phyloP scores from a whole-genome alignment of 2,888 invertebrate species.

The Morpho deidamia region DNA sequence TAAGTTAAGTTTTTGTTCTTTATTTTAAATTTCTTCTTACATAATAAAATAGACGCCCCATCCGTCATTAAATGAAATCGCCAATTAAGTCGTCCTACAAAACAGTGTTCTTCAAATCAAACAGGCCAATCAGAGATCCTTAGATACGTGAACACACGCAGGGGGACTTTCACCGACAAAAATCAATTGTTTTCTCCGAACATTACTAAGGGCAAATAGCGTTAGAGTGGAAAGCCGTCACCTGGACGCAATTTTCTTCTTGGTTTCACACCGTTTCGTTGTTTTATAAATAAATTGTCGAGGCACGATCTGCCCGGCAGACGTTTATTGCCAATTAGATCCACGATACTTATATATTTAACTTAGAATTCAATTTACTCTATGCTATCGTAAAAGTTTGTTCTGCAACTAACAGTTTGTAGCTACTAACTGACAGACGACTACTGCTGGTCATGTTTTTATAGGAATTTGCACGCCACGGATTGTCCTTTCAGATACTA shows the following conservation, averaged over 20 bases:
- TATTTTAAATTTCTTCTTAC: neutral
- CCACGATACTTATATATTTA: neutral
- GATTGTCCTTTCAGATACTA: too few relatives aligned
- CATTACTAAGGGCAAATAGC: slow-evolving; percentile 27
- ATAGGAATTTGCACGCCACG: too few relatives aligned
- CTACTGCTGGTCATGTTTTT: too few relatives aligned
- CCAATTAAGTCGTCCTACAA: neutral
- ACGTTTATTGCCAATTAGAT: slow-evolving; percentile 8
- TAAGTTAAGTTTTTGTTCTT: too few relatives aligned
- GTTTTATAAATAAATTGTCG: slow-evolving; percentile 47
- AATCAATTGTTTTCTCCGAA: slow-evolving; percentile 49
- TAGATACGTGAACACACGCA: slow-evolving; percentile 18
- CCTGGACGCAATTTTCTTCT: slow-evolving; percentile 33
- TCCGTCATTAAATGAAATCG: neutral
- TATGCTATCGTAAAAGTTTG: too few relatives aligned
- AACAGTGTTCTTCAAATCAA: slow-evolving; percentile 7
- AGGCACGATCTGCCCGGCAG: slow-evolving; percentile 27
- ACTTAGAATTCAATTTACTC: too few relatives aligned
- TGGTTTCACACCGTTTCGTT: slow-evolving; percentile 54
- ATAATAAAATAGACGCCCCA: neutral
- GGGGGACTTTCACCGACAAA: slow-evolving; percentile 44
- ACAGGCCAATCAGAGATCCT: slow-evolving; percentile 12
- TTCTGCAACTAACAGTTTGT: too few relatives aligned
- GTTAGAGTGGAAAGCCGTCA: slow-evolving; percentile 34
- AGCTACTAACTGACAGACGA: too few relatives aligned